Conservation (phyloP, 2,113 vertebrate species). For the Tricholaema leucomelas region DNA sequence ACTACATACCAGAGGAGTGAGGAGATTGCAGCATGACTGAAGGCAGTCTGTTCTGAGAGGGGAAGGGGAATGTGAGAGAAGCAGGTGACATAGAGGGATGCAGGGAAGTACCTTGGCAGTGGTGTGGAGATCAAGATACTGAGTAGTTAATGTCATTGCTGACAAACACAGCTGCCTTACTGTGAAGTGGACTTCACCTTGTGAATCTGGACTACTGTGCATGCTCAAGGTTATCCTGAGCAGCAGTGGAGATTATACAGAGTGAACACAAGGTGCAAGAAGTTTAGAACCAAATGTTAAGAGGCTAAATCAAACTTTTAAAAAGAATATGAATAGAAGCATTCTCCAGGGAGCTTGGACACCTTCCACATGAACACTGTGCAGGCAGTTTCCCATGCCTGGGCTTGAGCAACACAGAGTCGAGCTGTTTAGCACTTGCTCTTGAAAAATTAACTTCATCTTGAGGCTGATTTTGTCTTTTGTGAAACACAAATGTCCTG, state of each 20-base stretch:
- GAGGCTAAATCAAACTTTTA: not conserved
- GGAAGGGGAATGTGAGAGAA: not conserved
- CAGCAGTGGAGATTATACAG: not conserved
- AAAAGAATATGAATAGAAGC: not conserved
- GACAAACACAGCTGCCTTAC: not conserved
- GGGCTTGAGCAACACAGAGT: not conserved
- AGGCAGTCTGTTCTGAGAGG: not conserved
- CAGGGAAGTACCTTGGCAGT: not conserved
- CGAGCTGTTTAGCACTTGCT: not conserved
- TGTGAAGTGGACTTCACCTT: not conserved
- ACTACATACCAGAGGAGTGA: not conserved
- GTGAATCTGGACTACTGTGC: not conserved
- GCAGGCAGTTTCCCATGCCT: not conserved
- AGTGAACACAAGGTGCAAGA: too few relatives aligned
- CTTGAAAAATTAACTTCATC: not conserved
- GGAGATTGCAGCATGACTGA: not conserved
- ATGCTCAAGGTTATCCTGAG: not conserved
- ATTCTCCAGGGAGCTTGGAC: not conserved
- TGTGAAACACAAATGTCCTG: not conserved
- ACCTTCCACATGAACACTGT: fast-evolving
- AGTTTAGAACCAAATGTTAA: not conserved
- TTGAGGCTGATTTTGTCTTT: not conserved
- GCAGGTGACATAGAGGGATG: not conserved
- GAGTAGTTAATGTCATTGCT: not conserved
- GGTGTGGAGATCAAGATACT: not conserved